phyloP scores from a whole-genome alignment of 53 echinoderm and acorn worm genomes.

The Crossaster papposus region DNA sequence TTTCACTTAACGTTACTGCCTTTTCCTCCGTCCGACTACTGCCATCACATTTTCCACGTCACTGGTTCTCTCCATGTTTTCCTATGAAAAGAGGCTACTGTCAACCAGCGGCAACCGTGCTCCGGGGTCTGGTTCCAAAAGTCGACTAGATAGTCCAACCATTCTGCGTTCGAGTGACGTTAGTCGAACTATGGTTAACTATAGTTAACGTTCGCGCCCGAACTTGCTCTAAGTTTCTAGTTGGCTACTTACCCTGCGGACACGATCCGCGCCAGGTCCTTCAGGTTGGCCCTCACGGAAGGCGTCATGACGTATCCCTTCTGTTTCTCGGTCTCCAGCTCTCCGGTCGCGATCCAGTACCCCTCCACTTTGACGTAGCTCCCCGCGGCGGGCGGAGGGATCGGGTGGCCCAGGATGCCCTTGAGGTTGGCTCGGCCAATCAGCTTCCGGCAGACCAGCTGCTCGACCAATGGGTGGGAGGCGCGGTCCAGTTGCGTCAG shows the following conservation, averaged over 20 bases:
- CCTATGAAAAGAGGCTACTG: too few relatives aligned
- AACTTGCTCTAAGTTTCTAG: background rate
- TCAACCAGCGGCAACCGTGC: too few relatives aligned
- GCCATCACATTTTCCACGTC: too few relatives aligned
- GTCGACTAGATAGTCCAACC: too few relatives aligned
- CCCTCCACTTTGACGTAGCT: conserved; percentile 87
- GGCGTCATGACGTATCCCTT: conserved; percentile 89
- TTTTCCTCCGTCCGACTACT: too few relatives aligned
- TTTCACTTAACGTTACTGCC: too few relatives aligned
- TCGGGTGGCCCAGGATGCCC: conserved; percentile 82
- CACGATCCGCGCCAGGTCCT: conserved; percentile 84
- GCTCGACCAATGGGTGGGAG: conserved; percentile 91
- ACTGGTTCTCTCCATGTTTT: too few relatives aligned
- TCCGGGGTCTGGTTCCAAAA: too few relatives aligned
- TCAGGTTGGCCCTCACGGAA: conserved; percentile 88
- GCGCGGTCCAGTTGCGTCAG: conserved; percentile 94
- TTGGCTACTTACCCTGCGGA: conserved; percentile 78
- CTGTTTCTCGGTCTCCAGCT: conserved; percentile 63
- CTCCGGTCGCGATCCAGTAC: conserved; percentile 90
- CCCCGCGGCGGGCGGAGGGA: conserved; percentile 83
- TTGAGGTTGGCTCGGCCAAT: conserved; percentile 81
- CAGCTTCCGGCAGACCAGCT: conserved; percentile 84
- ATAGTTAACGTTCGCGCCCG: too few relatives aligned
- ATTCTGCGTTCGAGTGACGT: too few relatives aligned
- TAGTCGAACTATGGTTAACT: too few relatives aligned